A percentile compares a stretch with the other conserved stretches of the same genome.
These are phyloP conservation scores for Anthoscopus minutus DNA, from an alignment of 2,113 vertebrate genomes.

Conservation along the genomic window DNA sequence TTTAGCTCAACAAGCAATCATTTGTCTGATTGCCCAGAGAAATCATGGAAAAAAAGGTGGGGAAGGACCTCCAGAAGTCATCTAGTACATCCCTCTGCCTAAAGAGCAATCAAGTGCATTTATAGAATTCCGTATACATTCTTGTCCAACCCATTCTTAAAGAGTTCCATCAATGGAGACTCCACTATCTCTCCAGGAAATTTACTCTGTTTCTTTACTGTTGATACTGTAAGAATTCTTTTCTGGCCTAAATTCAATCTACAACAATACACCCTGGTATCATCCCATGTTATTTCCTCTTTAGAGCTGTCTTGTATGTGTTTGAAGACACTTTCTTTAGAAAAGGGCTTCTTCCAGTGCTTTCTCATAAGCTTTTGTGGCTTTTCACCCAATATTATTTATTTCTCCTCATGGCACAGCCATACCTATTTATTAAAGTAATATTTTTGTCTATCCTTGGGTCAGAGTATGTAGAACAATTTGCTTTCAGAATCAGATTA, in stretches of 20 bases:
- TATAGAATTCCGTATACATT: neutral
- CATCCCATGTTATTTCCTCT: neutral
- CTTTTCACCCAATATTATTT: neutral
- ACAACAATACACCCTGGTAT: neutral
- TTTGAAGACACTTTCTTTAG: neutral
- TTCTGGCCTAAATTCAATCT: neutral
- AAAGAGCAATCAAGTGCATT: neutral
- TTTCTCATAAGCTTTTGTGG: neutral
- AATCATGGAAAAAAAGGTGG: slow-evolving; percentile 4
- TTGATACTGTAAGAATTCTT: neutral
- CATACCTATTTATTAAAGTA: neutral
- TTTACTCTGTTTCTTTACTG: neutral
- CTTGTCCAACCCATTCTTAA: neutral
- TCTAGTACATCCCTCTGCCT: neutral
- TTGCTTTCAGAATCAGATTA: slow-evolving; percentile 33
- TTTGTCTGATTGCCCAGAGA: slow-evolving; percentile 1
- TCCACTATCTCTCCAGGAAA: neutral
- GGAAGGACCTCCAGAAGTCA: neutral
- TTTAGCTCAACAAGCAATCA: slow-evolving; percentile 21
- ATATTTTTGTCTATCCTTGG: neutral
- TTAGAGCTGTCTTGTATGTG: neutral
- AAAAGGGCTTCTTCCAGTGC: neutral
- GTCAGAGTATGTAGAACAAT: neutral
- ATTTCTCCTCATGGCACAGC: neutral
- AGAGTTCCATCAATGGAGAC: neutral